Conservation (phyloP, 2,113 vertebrate species). For the Oryzias melastigma region DNA sequence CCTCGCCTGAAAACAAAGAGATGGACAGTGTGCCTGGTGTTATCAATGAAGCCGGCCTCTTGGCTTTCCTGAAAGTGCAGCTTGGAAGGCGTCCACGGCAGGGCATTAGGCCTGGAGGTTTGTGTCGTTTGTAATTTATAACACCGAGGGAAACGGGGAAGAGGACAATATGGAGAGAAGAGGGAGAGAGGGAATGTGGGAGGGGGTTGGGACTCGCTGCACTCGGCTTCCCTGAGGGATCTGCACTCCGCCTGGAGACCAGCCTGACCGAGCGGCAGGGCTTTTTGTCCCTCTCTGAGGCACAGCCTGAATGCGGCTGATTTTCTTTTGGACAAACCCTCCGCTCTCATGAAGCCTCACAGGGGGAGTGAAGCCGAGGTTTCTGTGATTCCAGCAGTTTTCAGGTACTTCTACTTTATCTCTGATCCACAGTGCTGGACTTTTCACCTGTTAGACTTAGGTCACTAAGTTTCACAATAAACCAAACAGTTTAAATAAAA, state of each 20-base stretch:
- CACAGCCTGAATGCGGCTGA: constrained; percentile 48
- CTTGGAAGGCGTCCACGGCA: constrained; percentile 80
- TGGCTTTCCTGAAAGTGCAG: constrained; percentile 71
- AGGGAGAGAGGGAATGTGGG: constrained; percentile 70
- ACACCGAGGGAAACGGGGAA: constrained; percentile 81
- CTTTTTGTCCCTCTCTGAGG: constrained; percentile 51
- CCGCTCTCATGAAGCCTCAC: not conserved
- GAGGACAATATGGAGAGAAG: constrained; percentile 79
- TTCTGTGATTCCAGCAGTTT: no score
- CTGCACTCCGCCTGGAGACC: constrained; percentile 60
- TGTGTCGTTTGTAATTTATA: constrained; percentile 84
- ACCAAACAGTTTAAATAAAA: no score
- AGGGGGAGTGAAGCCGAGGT: no score
- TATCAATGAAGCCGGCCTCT: constrained; percentile 81
- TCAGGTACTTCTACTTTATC: no score
- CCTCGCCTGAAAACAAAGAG: constrained; percentile 69
- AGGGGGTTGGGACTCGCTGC: constrained; percentile 69
- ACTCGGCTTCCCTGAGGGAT: constrained; percentile 64
- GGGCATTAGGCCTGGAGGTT: constrained; percentile 81
- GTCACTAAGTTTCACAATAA: no score
- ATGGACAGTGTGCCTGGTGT: constrained; percentile 77
- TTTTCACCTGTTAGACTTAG: no score
- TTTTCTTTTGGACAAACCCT: constrained; percentile 21
- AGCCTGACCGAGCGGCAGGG: constrained; percentile 57
- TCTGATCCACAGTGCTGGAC: no score